phyloP scores from a whole-genome alignment of 2,113 vertebrate species.

The Nematolebias whitei region DNA sequence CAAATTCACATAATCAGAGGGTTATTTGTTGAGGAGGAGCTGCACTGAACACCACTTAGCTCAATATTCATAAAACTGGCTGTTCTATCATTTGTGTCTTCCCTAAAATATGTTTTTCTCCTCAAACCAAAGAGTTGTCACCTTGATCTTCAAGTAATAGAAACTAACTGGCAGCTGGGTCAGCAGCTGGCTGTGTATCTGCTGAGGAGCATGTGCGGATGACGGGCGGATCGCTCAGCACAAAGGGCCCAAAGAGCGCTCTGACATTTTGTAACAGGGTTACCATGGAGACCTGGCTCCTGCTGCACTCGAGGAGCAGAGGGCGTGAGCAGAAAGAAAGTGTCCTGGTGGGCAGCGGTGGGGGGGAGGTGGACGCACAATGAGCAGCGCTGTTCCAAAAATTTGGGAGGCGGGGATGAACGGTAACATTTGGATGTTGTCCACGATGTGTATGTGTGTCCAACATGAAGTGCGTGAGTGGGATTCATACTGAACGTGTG shows the following conservation, averaged over 20 bases:
- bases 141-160: not conserved
- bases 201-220: constrained; percentile 66
- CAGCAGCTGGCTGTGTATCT: constrained; percentile 45
- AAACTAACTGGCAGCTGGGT: constrained; percentile 34
- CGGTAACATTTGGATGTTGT: constrained; percentile 57
- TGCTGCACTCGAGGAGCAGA: constrained; percentile 63
- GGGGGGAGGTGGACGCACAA: constrained; percentile 49
- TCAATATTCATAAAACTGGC: no score
- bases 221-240: constrained; percentile 53
- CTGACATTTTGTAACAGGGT: constrained; percentile 74
- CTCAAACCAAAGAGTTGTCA: no score
- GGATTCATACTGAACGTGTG: not conserved
- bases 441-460: constrained; percentile 36
- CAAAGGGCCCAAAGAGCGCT: constrained; percentile 76
- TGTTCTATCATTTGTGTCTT: no score
- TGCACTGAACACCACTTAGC: no score
- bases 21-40: no score
- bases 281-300: constrained; percentile 74
- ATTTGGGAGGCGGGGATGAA: constrained; percentile 38
- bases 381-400: constrained; percentile 72
- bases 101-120: no score
- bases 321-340: constrained; percentile 69
- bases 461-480: constrained; percentile 7
- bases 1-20: no score
- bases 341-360: constrained; percentile 49